Conservation (phyloP, 2,888 invertebrate genomes). For the Malthinus flaveolus region DNA sequence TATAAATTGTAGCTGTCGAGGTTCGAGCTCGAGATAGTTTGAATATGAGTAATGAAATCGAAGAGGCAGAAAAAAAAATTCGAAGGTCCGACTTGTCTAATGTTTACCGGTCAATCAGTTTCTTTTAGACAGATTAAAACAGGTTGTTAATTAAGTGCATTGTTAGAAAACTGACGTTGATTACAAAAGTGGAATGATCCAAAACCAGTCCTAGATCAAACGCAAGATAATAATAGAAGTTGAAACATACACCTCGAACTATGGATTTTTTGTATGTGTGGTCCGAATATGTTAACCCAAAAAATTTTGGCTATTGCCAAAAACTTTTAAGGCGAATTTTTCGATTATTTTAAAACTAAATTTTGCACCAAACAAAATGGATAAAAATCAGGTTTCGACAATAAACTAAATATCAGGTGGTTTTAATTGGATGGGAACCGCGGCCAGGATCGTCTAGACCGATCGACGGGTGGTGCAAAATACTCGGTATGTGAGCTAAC, state of each 20-base stretch:
- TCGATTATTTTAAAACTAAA: constrained; percentile 7
- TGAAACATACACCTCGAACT: constrained; percentile 36
- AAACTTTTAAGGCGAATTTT: constrained; percentile 12
- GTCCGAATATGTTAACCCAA: background rate
- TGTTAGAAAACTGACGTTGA: constrained; percentile 42
- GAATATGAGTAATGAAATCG: constrained; percentile 3
- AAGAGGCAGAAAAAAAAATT: background rate
- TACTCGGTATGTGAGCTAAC: constrained; percentile 40
- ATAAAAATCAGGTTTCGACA: constrained; percentile 51
- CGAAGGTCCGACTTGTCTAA: background rate
- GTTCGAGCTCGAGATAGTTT: no score
- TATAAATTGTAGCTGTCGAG: no score
- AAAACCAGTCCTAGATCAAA: constrained; percentile 38
- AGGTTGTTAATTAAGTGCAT: constrained; percentile 42
- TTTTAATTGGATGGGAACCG: constrained; percentile 54
- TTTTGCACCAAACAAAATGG: constrained; percentile 39
- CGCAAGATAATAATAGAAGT: constrained; percentile 38
- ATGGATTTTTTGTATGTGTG: constrained; percentile 34
- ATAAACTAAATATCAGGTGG: constrained; percentile 51
- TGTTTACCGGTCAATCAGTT: constrained; percentile 4
- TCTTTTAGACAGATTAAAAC: constrained; percentile 21
- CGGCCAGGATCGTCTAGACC: constrained; percentile 42
- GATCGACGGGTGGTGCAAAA: constrained; percentile 53
- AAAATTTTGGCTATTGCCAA: constrained; percentile 7
- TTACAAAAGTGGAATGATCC: constrained; percentile 33